Evolutionary conservation across 2,888 invertebrate species (phyloP).

Genomic region (Myopa testacea): DNA sequence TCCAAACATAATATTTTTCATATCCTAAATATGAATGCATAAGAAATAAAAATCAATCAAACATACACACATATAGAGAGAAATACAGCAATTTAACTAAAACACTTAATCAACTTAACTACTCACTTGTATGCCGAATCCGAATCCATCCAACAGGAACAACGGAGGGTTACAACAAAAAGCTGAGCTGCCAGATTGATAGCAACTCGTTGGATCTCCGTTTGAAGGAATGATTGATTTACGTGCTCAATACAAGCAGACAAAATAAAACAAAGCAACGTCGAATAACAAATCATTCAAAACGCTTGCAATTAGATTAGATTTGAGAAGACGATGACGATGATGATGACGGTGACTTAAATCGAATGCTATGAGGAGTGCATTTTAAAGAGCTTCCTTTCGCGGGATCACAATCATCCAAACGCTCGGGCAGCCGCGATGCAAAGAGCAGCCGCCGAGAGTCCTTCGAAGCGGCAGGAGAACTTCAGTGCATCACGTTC

Average conservation of each 20-base stretch:
- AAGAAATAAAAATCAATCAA: slow-evolving; percentile 2
- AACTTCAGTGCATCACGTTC: slow-evolving; percentile 37
- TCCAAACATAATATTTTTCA: background rate
- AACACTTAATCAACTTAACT: slow-evolving; percentile 30
- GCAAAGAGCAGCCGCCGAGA: background rate
- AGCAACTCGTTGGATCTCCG: slow-evolving; percentile 21
- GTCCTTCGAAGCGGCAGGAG: background rate
- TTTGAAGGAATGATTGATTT: slow-evolving; percentile 31
- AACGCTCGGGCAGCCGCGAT: background rate
- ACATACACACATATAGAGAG: background rate
- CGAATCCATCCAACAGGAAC: background rate
- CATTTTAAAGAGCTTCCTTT: slow-evolving; percentile 29
- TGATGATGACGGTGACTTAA: slow-evolving; percentile 1
- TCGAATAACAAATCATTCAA: slow-evolving; percentile 13
- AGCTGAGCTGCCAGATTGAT: slow-evolving; percentile 19
- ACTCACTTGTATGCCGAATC: background rate
- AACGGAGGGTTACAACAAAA: background rate
- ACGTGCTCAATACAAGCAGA: background rate
- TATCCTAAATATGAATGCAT: slow-evolving; percentile 1
- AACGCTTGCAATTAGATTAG: slow-evolving; percentile 35
- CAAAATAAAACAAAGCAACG: background rate
- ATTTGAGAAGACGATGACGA: slow-evolving; percentile 22
- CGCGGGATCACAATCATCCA: background rate
- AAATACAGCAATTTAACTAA: slow-evolving; percentile 13
- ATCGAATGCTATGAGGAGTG: slow-evolving; percentile 28